Conservation (phyloP, 2,113 vertebrate genomes). For the Crotalus helleri region DNA sequence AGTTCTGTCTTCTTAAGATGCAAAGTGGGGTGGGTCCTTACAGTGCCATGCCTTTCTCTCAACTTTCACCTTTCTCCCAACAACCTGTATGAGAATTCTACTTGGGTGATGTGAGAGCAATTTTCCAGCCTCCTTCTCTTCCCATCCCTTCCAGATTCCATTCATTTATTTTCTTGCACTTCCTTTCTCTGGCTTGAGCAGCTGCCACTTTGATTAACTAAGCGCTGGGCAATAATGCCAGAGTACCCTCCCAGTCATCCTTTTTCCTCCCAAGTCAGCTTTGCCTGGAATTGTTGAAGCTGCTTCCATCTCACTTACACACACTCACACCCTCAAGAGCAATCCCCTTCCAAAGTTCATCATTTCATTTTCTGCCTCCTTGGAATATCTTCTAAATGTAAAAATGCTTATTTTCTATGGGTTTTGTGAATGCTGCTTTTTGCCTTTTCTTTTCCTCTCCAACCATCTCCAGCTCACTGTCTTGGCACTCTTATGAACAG, state of each 20-base stretch:
- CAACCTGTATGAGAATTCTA: not conserved
- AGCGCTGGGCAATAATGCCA: not conserved
- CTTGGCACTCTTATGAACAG: not conserved
- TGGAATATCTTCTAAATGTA: not conserved
- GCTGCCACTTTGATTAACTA: not conserved
- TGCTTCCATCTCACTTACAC: not conserved
- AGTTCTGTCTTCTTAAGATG: no score
- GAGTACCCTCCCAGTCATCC: not conserved
- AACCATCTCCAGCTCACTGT: not conserved
- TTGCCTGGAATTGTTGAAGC: not conserved
- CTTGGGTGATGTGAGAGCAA: not conserved
- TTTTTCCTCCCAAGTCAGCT: not conserved
- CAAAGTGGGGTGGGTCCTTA: no score
- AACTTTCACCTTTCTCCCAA: not conserved
- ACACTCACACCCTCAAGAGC: not conserved
- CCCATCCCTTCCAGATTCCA: not conserved
- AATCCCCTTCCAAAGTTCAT: not conserved
- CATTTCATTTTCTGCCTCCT: not conserved
- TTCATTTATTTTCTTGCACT: not conserved
- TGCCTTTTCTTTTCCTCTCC: not conserved
- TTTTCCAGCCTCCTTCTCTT: not conserved
- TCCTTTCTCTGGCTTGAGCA: not conserved
- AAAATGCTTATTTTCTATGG: not conserved
- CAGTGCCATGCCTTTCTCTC: not conserved
- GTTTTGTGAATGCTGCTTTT: not conserved